Evolutionary conservation across 2,113 vertebrate species (phyloP).

Genomic region (Ceyx melanurus): DNA sequence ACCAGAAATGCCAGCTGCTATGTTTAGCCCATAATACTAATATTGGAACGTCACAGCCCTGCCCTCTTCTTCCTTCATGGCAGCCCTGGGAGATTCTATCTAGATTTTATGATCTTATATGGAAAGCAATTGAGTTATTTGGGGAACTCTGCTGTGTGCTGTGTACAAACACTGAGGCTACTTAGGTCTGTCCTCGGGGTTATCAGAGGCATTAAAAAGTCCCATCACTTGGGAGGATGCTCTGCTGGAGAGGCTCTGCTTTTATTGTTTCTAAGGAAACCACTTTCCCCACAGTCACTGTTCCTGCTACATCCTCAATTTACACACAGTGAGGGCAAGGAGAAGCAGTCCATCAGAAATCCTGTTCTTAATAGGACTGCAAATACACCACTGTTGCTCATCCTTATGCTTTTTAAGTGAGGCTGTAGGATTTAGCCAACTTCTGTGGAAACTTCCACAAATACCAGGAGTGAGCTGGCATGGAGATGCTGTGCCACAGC

Average conservation of each 20-base stretch:
- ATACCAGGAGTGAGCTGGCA: background rate
- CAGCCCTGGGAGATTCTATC: conserved; percentile 31
- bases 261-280: conserved; percentile 64
- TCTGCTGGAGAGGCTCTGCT: conserved; percentile 54
- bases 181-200: conserved; percentile 52
- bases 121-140: conserved; percentile 60
- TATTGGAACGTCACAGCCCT: background rate
- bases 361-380: background rate
- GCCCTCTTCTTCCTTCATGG: conserved; percentile 3
- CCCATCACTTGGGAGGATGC: conserved; percentile 21
- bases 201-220: conserved; percentile 57
- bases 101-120: conserved; percentile 62
- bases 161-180: conserved; percentile 43
- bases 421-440: background rate
- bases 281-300: background rate
- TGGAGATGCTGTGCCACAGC: background rate
- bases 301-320: background rate
- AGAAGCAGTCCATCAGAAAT: background rate
- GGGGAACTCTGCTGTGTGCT: conserved; percentile 4
- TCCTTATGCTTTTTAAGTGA: background rate
- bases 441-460: background rate
- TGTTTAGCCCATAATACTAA: conserved; percentile 58
- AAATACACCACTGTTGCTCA: background rate
- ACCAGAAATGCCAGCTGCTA: conserved; percentile 1
- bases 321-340: background rate